Evolutionary conservation across 2,113 vertebrate species (phyloP), one percentile per base, ranked within the genome.

Genomic region (Ursus arctos): DNA sequence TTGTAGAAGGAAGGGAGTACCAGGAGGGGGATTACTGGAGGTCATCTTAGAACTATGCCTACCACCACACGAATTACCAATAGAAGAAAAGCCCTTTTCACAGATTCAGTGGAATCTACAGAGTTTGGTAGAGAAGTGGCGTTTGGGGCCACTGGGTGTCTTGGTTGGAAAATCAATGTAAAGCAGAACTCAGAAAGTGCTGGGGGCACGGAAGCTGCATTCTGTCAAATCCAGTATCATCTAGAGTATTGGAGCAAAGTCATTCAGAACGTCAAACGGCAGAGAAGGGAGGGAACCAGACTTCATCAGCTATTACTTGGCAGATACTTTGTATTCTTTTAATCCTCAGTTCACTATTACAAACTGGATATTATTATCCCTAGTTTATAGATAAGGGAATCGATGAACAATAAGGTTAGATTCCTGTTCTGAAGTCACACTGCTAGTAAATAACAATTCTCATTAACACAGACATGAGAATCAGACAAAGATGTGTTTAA

Each of bases 321-420:
- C 65, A 63, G 26, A 88, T 31, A 65, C 15, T n/a, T 63, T 22
- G 76, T 83, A 24, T 82, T 83, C 49, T 49, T 72, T 88, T 57
- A 36, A 83, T 57, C 28, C 31, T 57, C 22, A 31, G 16, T 83
- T 91, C 40, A 76, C 47, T 67, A 57, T 40, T 82, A 76, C 11
- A 87, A 94, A 22, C 31, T 74, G 28, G 31, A 11, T 74, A 49
- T 81, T 79, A 43, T 82, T 59, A 83, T 49, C 57, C 16, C 53
- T 77, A n/a, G 36, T 76, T 96, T 86, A 77, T 28, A 76, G 7
- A 51, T 67, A 77, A 95, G 16, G 8, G 92, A 93, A 85, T 26
- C 72, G 24, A 63, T 63, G 13, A 84, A 19, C 26, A 76, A 43
- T 31, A 57, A 53, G 3, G n/a, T 79, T 71, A 88, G 71, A n/a